Base-by-base conservation (phyloP, 1,140 invertebrate species). In the Subanguina moxae region DNA sequence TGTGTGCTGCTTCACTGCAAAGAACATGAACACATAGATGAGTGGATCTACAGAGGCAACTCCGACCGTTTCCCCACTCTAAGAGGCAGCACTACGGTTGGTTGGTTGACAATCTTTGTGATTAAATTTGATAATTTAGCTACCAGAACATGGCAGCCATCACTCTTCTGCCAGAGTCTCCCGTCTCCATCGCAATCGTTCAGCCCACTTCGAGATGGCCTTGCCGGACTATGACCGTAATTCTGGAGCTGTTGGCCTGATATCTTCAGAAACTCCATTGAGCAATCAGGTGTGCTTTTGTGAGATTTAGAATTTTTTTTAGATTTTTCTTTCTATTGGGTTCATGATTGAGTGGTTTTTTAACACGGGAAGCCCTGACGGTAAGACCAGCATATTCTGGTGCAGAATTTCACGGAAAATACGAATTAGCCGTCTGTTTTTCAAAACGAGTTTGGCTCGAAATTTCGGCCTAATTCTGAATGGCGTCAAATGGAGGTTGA, bases 41-140 rank as follows among this genome's bases (percentile, higher is more conserved):
- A 70, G 46, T 70, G 68, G 68, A 38, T 70, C 13, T 70, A 70
- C 42, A 38, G 68, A 21, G 68, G 68, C 17, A 68, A 70, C 52
- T 28, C 65, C 23, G 19, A 52, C 19, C 64, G 68, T 11, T 70
- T 70, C 58, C 68, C 68, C 11, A 70, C 68, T 3, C 45, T 70
- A 13, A 38, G 19, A 43, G 28, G 38, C 58, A 61, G 28, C 58
- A 43, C 58, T 61, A 28, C n/a, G 28, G 58, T 61, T 21, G 19
- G 58, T 19, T 21, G 17, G 3, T 25, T 52, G n/a, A 8, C 43
- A 45, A 45, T 45, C 11, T 7, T 52, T 52, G 3, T 52, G n/a
- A 15, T 15, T 25, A 15, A 15, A 52, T 52, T 52, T 7, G 3
- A 52, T 52, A 21, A 21, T 52, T 52, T 8, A 52, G 48, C 48